These are phyloP conservation scores for Phalacrocorax pelagicus DNA, from an alignment of 2,113 vertebrate species.

Conservation along the genomic window DNA sequence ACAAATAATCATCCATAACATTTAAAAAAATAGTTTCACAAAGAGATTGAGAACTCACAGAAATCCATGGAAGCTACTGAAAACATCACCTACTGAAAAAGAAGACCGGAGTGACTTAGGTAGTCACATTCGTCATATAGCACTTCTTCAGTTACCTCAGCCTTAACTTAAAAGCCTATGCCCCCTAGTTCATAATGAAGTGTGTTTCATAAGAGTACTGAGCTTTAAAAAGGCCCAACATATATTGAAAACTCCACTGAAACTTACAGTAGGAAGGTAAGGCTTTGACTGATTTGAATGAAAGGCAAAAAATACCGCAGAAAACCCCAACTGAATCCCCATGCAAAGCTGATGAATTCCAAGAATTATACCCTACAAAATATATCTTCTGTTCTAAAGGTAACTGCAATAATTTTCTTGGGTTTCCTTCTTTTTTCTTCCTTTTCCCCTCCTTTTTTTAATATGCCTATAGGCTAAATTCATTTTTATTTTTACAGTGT, in stretches of 20 bases:
- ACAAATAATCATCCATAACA: neutral
- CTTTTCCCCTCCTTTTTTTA: fast-evolving
- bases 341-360: neutral
- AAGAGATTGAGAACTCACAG: neutral
- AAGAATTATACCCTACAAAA: neutral
- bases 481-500: neutral
- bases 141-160: neutral
- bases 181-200: neutral
- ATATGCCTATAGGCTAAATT: neutral
- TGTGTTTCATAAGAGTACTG: neutral
- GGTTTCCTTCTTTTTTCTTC: neutral
- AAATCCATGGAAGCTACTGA: neutral
- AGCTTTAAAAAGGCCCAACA: neutral
- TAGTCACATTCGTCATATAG: neutral
- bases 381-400: neutral
- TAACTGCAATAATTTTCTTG: neutral
- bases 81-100: neutral
- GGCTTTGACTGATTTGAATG: neutral
- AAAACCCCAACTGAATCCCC: fast-evolving
- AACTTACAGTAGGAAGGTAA: neutral
- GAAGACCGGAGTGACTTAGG: neutral
- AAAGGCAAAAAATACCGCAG: neutral
- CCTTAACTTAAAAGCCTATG: neutral
- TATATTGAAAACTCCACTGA: neutral
- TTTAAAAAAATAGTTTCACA: neutral